Evolutionary conservation across 2,888 invertebrate species (phyloP).

Genomic region (Eulithis testata): DNA sequence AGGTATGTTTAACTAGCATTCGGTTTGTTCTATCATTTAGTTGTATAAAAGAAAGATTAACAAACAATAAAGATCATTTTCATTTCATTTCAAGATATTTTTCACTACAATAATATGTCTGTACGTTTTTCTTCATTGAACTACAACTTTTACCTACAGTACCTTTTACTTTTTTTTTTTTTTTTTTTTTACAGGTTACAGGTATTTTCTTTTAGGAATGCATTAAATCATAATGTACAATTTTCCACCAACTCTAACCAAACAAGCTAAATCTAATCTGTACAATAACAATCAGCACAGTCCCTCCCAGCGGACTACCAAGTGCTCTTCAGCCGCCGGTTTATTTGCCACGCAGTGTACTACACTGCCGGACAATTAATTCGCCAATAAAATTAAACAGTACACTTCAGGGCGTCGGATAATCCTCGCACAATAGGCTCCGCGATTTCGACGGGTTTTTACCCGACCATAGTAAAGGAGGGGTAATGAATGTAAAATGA

Average conservation of each 20-base stretch:
- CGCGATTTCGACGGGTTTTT: conserved; percentile 38
- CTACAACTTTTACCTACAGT: no score
- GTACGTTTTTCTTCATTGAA: no score
- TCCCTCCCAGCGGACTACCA: conserved; percentile 38
- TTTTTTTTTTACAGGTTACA: no score
- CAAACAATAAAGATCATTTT: no score
- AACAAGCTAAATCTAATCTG: conserved; percentile 16
- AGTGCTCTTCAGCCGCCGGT: conserved; percentile 49
- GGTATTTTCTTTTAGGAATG: no score
- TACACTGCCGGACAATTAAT: conserved; percentile 69
- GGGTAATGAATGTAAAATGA: conserved; percentile 37
- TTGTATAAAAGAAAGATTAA: no score
- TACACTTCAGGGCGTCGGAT: conserved; percentile 55
- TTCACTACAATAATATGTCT: no score
- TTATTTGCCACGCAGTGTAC: conserved; percentile 60
- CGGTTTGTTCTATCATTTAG: no score
- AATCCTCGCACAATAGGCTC: conserved; percentile 51
- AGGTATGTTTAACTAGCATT: no score
- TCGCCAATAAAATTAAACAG: conserved; percentile 78
- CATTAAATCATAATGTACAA: background rate
- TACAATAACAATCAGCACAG: conserved; percentile 28
- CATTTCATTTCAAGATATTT: no score
- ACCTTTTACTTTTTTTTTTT: no score
- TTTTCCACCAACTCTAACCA: conserved; percentile 9
- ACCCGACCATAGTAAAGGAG: conserved; percentile 40